Conservation (phyloP, 2,888 invertebrate species). For the Parnassius mnemosyne region DNA sequence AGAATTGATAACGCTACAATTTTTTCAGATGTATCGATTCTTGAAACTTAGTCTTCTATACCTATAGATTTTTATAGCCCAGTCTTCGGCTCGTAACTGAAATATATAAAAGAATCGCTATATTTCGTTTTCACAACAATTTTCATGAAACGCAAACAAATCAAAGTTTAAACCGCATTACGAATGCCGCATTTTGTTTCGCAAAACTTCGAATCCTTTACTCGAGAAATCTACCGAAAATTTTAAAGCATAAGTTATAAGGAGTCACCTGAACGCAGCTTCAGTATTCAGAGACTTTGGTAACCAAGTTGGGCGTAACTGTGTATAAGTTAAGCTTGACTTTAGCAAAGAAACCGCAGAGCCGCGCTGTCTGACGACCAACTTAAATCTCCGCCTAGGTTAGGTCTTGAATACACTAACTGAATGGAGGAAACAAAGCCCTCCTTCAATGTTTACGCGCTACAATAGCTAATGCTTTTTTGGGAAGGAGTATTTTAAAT, state of each 20-base stretch:
- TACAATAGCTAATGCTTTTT: conserved; percentile 12
- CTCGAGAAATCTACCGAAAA: conserved; percentile 42
- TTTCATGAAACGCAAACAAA: conserved; percentile 14
- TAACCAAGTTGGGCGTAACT: conserved; percentile 68
- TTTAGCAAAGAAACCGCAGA: conserved; percentile 74
- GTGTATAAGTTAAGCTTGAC: conserved; percentile 64
- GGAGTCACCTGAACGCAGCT: conserved; percentile 64
- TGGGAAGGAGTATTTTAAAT: neutral
- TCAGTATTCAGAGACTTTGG: conserved; percentile 64
- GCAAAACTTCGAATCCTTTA: conserved; percentile 20
- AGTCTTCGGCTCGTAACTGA: no score
- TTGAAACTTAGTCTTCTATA: no score
- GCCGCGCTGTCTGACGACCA: conserved; percentile 66
- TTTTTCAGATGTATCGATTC: no score
- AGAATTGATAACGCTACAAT: no score
- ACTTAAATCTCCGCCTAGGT: conserved; percentile 58
- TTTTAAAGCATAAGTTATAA: conserved; percentile 54
- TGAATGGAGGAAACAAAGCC: conserved; percentile 27
- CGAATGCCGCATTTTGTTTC: conserved; percentile 19
- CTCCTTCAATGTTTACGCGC: conserved; percentile 17
- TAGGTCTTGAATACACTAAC: conserved; percentile 28
- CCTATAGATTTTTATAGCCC: no score
- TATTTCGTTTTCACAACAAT: conserved; percentile 14
- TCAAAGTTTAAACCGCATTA: conserved; percentile 19
- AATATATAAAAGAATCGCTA: neutral